Evolutionary conservation across 2,888 invertebrate genomes (phyloP), one percentile per base, ranked within the genome.

Genomic region (Dasysyrphus tricinctus): DNA sequence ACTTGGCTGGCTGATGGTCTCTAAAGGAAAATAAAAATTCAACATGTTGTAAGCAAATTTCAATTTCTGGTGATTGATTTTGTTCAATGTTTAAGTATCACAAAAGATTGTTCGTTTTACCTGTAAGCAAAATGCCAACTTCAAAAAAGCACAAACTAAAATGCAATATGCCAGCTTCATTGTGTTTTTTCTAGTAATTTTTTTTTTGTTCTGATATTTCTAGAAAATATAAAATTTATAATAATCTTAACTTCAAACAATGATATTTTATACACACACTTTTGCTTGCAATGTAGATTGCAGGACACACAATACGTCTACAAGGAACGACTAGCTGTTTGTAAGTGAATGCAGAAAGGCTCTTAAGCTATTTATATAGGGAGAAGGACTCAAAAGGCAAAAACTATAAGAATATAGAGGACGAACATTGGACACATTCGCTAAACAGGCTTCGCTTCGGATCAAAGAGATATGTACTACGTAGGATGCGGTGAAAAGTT

Each of bases 301-400:
- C 67, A 51, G 44, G 44, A 57, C 47, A 63, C 47, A 63, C 47
- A 77, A 32, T 32, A 70, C 74, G 81, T 81, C 81, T 63, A 78
- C 81, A 57, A 70, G 49, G 78, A 65, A 81, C 74, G 77, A 81
- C 70, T 37, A 73, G 65, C 57, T 77, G 78, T 78, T 74, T 74
- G 63, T 65, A 47, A 86, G 81, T 86, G 85, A 86, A 61, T 54
- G 63, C 47, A 70, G 47, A 65, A 81, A 86, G 85, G 56, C 69
- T 65, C 85, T 86, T 81, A 81, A 81, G 80, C 85, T 86, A 75
- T 86, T 86, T 86, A 86, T 86, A 86, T 81, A 86, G 76, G 76
- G 37, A 78, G 8, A 44, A 56, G 59, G 56, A 80, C 73, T 73
- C 73, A 77, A 57, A 76, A 80, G 37, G 74, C 80, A 74, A 76